phyloP scores from a whole-genome alignment of 2,888 invertebrate genomes.

The Drosophila hamatofila region DNA sequence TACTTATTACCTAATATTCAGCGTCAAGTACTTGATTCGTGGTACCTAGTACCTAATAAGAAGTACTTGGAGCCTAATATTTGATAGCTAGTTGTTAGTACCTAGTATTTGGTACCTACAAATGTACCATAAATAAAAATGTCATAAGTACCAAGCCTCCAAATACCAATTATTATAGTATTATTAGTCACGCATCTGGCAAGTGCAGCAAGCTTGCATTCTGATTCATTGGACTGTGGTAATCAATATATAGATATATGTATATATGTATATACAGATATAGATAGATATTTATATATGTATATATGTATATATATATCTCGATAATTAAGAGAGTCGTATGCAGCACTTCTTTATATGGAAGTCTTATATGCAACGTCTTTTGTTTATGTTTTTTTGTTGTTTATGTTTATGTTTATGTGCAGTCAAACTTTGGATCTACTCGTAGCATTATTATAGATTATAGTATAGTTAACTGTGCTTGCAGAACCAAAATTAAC shows the following conservation, averaged over 20 bases:
- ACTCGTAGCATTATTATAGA: slow-evolving; percentile 31
- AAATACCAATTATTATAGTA: not conserved
- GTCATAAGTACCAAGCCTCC: not conserved
- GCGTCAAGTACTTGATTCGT: too few relatives aligned
- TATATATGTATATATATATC: slow-evolving; percentile 5
- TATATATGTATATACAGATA: not conserved
- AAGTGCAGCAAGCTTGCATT: slow-evolving; percentile 52
- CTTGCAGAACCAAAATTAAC: slow-evolving; percentile 43
- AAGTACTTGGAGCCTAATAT: not conserved
- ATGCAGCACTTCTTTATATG: slow-evolving; percentile 61
- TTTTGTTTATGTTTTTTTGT: slow-evolving; percentile 10
- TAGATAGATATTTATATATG: slow-evolving; percentile 1
- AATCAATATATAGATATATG: not conserved
- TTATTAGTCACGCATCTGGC: slow-evolving; percentile 23
- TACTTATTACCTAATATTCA: not conserved
- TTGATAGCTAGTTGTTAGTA: too few relatives aligned
- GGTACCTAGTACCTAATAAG: not conserved
- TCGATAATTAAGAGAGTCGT: slow-evolving; percentile 12
- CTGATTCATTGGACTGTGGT: slow-evolving; percentile 18
- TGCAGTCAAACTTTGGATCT: slow-evolving; percentile 45
- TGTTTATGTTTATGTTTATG: slow-evolving; percentile 15
- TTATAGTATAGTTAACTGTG: slow-evolving; percentile 32
- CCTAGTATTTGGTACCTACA: not conserved
- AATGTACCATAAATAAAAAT: not conserved
- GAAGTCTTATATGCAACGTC: slow-evolving; percentile 64